phyloP scores from a whole-genome alignment of 2,888 invertebrate species.

The Palloptera scutellata region DNA sequence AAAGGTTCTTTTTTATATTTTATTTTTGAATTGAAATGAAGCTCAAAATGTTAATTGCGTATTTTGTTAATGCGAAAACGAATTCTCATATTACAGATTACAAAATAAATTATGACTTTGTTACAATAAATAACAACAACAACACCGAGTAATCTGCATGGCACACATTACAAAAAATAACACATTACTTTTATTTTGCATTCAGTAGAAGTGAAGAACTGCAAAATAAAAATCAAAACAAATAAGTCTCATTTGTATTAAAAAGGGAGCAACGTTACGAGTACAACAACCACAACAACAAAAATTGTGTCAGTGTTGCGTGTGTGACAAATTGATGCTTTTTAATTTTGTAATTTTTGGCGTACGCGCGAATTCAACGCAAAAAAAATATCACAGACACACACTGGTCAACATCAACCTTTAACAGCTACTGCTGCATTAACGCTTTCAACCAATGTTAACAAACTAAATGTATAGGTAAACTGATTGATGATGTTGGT shows the following conservation, averaged over 20 bases:
- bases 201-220: too few relatives aligned
- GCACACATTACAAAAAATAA: slow-evolving; percentile 8
- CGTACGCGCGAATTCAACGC: neutral
- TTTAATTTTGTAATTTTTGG: slow-evolving; percentile 3
- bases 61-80: neutral
- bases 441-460: neutral
- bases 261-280: slow-evolving; percentile 2
- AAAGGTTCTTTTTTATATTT: neutral
- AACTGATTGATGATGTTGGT: slow-evolving; percentile 5
- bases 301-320: neutral
- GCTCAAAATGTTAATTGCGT: too few relatives aligned
- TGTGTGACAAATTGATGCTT: slow-evolving; percentile 8
- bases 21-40: neutral
- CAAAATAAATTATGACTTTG: neutral
- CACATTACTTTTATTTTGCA: neutral
- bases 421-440: neutral
- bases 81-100: neutral
- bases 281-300: neutral
- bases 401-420: neutral
- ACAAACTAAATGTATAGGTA: neutral
- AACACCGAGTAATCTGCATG: neutral
- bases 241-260: neutral
- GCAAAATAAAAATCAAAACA: slow-evolving; percentile 7
- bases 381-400: neutral
- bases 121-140: neutral